Percentiles rank a stretch among this genome's conserved stretches.
Evolutionary conservation across 2,888 invertebrate genomes (phyloP).

Genomic region (Ormyrus labotus): DNA sequence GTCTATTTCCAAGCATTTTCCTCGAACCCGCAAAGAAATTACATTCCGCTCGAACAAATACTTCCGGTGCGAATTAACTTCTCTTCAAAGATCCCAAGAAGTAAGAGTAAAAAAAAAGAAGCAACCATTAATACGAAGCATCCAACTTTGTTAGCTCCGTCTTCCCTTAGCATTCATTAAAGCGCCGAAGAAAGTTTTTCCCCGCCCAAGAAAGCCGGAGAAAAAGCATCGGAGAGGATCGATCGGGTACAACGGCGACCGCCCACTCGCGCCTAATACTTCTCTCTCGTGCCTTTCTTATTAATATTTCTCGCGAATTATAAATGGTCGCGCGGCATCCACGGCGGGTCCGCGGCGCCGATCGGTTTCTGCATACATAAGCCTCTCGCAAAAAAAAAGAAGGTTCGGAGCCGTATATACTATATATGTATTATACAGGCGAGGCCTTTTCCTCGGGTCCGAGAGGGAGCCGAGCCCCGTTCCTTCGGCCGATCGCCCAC

Average conservation of each 20-base stretch:
- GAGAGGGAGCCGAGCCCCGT: not conserved
- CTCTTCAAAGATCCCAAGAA: too few species aligned
- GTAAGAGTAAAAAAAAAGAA: not conserved
- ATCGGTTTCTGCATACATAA: slow-evolving; percentile 48
- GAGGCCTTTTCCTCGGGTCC: slow-evolving; percentile 26
- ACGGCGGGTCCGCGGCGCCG: slow-evolving; percentile 38
- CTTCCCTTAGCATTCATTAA: slow-evolving; percentile 4
- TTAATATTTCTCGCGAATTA: slow-evolving; percentile 58
- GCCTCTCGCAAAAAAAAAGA: not conserved
- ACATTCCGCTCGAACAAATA: too few species aligned
- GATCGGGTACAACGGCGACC: slow-evolving; percentile 15
- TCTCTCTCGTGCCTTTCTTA: slow-evolving; percentile 50
- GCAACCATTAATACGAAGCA: not conserved
- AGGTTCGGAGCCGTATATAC: slow-evolving; percentile 1
- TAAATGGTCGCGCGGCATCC: slow-evolving; percentile 55
- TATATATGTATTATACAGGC: not conserved
- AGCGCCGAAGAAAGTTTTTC: slow-evolving; percentile 5
- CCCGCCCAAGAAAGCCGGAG: not conserved
- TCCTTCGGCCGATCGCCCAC: slow-evolving; percentile 56
- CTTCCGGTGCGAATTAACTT: too few species aligned
- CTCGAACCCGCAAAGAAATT: too few species aligned
- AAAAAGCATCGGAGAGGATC: slow-evolving; percentile 5
- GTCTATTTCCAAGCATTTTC: too few species aligned
- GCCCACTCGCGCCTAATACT: slow-evolving; percentile 51
- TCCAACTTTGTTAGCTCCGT: too few species aligned